Evolutionary conservation across 2,113 vertebrate genomes (phyloP).

Genomic region (Salvelinus sp.): DNA sequence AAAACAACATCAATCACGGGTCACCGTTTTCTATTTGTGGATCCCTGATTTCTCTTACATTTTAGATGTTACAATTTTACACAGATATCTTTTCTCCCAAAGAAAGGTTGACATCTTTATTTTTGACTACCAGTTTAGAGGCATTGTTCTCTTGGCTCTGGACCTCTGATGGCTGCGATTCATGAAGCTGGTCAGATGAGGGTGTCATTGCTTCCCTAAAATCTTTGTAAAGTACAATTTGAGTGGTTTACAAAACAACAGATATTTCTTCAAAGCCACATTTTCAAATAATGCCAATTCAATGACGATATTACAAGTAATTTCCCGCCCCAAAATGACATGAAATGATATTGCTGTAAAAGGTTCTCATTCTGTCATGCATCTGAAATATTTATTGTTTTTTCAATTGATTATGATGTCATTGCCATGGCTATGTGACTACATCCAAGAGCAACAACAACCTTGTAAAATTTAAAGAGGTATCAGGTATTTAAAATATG

Average conservation of each 20-base stretch:
- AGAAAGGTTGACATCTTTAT: background rate
- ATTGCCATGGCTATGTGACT: background rate
- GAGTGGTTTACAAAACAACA: background rate
- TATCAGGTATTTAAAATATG: background rate
- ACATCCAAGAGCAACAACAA: no score
- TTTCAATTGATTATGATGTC: slow-evolving; percentile 1
- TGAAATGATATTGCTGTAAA: background rate
- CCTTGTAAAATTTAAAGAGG: no score
- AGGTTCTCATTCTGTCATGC: background rate
- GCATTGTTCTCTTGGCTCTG: background rate
- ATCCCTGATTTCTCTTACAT: no score
- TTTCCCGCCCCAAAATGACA: background rate
- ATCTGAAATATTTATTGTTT: slow-evolving; percentile 13
- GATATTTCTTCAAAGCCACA: background rate
- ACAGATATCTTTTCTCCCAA: background rate
- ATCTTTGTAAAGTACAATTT: background rate
- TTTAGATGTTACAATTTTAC: background rate
- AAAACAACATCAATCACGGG: background rate
- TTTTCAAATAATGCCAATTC: background rate
- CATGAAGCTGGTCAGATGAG: slow-evolving; percentile 29
- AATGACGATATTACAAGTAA: background rate
- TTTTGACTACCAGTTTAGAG: background rate
- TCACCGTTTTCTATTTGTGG: no score
- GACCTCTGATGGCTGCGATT: background rate
- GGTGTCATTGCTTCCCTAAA: slow-evolving; percentile 16